phyloP scores from a whole-genome alignment of 1,140 invertebrate species.

The Pseudomyrmex cubaensis region DNA sequence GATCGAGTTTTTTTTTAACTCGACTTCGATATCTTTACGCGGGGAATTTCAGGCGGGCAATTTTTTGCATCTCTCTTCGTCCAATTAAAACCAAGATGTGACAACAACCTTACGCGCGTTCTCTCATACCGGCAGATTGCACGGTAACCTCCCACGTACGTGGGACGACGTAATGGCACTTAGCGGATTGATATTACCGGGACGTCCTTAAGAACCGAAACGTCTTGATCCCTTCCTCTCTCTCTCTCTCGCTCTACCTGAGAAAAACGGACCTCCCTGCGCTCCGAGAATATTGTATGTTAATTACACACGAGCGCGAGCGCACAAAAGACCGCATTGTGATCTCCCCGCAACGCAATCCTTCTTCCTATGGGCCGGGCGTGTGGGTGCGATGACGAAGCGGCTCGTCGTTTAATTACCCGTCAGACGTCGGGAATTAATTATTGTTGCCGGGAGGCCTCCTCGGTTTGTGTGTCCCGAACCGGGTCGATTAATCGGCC shows the following conservation, averaged over 20 bases:
- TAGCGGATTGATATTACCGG: constrained; percentile 18
- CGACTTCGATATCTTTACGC: no score
- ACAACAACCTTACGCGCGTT: no score
- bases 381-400: constrained; percentile 64
- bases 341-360: constrained; percentile 2
- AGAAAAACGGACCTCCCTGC: constrained; percentile 25
- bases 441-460: constrained; percentile 54
- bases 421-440: constrained; percentile 60
- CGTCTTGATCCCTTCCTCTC: constrained; percentile 26
- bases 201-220: constrained; percentile 25
- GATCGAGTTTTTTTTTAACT: no score
- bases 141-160: not conserved
- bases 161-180: not conserved
- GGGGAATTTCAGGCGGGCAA: no score
- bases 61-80: no score
- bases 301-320: constrained; percentile 44
- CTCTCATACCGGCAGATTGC: no score
- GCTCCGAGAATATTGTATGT: constrained; percentile 46
- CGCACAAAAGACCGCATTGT: constrained; percentile 34
- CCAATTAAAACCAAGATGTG: no score
- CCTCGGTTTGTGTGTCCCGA: constrained; percentile 8
- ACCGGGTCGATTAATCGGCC: constrained; percentile 48
- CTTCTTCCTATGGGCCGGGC: constrained; percentile 11
- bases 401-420: constrained; percentile 60
- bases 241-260: not conserved